Percentiles rank a stretch among this genome's conserved stretches.
Evolutionary conservation across 2,888 invertebrate genomes (phyloP).

Genomic region (Drepana falcataria): DNA sequence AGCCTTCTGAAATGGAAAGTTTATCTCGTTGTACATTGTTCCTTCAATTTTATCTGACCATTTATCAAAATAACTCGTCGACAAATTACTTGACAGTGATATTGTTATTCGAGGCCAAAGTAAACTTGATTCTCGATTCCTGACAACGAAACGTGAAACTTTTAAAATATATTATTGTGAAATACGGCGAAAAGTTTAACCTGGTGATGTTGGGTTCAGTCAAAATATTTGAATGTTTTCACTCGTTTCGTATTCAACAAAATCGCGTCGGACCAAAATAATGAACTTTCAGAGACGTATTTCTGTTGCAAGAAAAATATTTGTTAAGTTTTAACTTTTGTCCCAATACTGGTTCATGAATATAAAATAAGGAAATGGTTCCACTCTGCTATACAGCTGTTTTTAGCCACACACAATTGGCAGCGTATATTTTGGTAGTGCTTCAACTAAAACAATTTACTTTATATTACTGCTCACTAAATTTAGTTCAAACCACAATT

Average conservation of each 20-base stretch:
- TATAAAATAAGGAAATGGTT: too few relatives aligned
- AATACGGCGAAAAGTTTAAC: slow-evolving; percentile 40
- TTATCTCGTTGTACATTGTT: slow-evolving; percentile 16
- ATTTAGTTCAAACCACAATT: too few relatives aligned
- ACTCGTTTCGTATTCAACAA: slow-evolving; percentile 23
- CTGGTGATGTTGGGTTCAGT: slow-evolving; percentile 22
- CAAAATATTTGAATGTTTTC: slow-evolving; percentile 42
- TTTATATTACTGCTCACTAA: too few relatives aligned
- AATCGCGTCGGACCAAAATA: slow-evolving; percentile 8
- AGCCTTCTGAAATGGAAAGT: slow-evolving; percentile 14
- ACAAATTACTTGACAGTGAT: slow-evolving; percentile 33
- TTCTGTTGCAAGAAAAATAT: neutral
- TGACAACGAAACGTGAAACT: slow-evolving; percentile 42
- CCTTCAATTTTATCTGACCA: slow-evolving; percentile 22
- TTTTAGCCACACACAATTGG: too few relatives aligned
- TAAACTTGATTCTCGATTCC: slow-evolving; percentile 20
- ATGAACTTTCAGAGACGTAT: slow-evolving; percentile 10
- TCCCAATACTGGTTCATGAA: neutral
- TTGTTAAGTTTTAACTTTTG: neutral
- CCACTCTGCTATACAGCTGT: too few relatives aligned
- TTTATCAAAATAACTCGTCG: slow-evolving; percentile 26
- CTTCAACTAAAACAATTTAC: too few relatives aligned
- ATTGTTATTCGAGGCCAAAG: slow-evolving; percentile 29
- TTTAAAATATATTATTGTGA: slow-evolving; percentile 49
- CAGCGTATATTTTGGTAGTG: too few relatives aligned